Conservation (phyloP, 2,888 invertebrate genomes). For the Muscina levida region DNA sequence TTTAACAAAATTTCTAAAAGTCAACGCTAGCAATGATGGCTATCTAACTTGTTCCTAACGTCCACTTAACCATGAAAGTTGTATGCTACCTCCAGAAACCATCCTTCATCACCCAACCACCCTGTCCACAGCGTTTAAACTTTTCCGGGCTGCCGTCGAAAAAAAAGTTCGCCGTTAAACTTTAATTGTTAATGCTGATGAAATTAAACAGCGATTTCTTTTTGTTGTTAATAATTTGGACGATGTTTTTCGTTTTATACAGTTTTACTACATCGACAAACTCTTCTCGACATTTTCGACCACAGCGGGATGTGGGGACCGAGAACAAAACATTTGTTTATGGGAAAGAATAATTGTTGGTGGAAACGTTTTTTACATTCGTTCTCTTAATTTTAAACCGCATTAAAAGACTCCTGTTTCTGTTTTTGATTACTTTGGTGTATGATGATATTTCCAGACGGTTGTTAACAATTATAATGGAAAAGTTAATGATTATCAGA, state of each 20-base stretch:
- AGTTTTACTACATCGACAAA: slow-evolving; percentile 37
- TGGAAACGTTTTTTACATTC: slow-evolving; percentile 46
- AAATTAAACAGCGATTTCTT: slow-evolving; percentile 63
- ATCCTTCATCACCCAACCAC: slow-evolving; percentile 16
- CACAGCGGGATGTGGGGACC: slow-evolving; percentile 11
- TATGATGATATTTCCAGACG: slow-evolving; percentile 39
- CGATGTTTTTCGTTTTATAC: slow-evolving; percentile 45
- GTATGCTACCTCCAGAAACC: slow-evolving; percentile 12
- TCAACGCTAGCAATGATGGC: slow-evolving; percentile 10
- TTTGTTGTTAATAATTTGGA: slow-evolving; percentile 58
- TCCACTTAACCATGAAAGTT: slow-evolving; percentile 40
- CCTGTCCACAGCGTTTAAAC: slow-evolving; percentile 3
- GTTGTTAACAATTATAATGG: slow-evolving; percentile 42
- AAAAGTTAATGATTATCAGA: slow-evolving; percentile 33
- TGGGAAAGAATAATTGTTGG: slow-evolving; percentile 24
- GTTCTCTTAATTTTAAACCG: slow-evolving; percentile 49
- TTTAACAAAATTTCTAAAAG: neutral
- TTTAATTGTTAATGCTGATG: slow-evolving; percentile 65
- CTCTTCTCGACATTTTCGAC: slow-evolving; percentile 52
- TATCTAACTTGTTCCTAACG: slow-evolving; percentile 37
- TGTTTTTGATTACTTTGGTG: slow-evolving; percentile 62
- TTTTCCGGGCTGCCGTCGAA: slow-evolving; percentile 31
- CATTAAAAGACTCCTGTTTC: slow-evolving; percentile 61
- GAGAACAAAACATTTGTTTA: slow-evolving; percentile 30
- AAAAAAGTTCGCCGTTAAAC: slow-evolving; percentile 55